Evolutionary conservation across 1,140 invertebrate genomes (phyloP).

Genomic region (Eulimnadia texana): DNA sequence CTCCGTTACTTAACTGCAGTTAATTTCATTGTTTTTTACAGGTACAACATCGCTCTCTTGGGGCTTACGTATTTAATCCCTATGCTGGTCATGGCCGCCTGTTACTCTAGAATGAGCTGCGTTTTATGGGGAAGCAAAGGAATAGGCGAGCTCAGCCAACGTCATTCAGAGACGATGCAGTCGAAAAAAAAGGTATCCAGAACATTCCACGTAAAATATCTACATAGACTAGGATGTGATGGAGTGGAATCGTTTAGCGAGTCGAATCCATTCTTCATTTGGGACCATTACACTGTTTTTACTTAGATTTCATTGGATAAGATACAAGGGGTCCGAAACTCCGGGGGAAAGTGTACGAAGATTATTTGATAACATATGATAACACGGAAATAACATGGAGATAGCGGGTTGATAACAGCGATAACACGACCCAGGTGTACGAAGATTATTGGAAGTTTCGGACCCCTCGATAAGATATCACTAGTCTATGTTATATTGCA

Average conservation of each 20-base stretch:
- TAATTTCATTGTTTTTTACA: constrained; percentile 28
- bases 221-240: too few relatives aligned
- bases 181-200: constrained; percentile 71
- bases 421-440: too few relatives aligned
- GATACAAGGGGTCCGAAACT: too few relatives aligned
- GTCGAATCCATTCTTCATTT: background rate
- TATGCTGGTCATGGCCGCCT: constrained; percentile 69
- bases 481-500: constrained; percentile 4
- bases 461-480: background rate
- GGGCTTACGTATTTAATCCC: constrained; percentile 81
- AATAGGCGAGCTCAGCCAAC: constrained; percentile 74
- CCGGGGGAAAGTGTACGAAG: too few relatives aligned
- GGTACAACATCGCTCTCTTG: constrained; percentile 77
- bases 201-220: too few relatives aligned
- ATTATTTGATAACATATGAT: too few relatives aligned
- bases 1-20: constrained; percentile 12
- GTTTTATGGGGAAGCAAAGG: constrained; percentile 55
- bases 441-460: too few relatives aligned
- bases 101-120: constrained; percentile 67
- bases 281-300: too few relatives aligned
- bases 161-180: constrained; percentile 65
- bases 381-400: too few relatives aligned
- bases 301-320: background rate
- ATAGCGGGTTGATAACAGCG: too few relatives aligned
- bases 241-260: too few relatives aligned